Percentiles rank a stretch among this genome's conserved stretches.
Conservation (phyloP, 2,797 vertebrate genomes). For the Danio aesculapii region DNA sequence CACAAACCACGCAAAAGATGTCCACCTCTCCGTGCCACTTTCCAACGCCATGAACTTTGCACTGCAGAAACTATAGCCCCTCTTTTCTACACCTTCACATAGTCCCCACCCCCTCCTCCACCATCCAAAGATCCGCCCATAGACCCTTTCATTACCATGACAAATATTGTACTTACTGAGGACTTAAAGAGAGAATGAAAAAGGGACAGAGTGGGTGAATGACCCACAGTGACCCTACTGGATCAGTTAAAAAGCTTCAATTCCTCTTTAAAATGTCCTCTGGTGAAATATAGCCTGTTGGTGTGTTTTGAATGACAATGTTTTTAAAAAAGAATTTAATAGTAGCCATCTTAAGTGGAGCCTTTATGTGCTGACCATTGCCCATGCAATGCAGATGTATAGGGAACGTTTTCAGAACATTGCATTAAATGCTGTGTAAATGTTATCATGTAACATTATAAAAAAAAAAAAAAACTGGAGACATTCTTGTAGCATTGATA, state of each 20-base stretch:
- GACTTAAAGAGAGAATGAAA: slow-evolving; percentile 67
- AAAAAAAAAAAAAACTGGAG: no score
- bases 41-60: neutral
- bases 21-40: slow-evolving; percentile 1
- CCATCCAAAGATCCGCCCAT: slow-evolving; percentile 53
- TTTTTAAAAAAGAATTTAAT: neutral
- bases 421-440: no score
- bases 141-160: slow-evolving; percentile 80
- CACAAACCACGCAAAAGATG: neutral
- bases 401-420: no score
- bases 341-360: neutral
- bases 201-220: slow-evolving; percentile 53
- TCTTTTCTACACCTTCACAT: slow-evolving; percentile 6
- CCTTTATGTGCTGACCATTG: neutral
- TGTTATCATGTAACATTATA: no score
- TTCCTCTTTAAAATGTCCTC: slow-evolving; percentile 21
- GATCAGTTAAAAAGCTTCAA: slow-evolving; percentile 53
- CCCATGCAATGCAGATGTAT: neutral
- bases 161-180: slow-evolving; percentile 72
- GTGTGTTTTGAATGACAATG: neutral
- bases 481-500: no score
- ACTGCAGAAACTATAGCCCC: slow-evolving; percentile 2
- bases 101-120: slow-evolving; percentile 40
- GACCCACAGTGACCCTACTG: slow-evolving; percentile 59
- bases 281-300: slow-evolving; percentile 11